Evolutionary conservation across 2,113 vertebrate genomes (phyloP).

Genomic region (Nerophis ophidion): DNA sequence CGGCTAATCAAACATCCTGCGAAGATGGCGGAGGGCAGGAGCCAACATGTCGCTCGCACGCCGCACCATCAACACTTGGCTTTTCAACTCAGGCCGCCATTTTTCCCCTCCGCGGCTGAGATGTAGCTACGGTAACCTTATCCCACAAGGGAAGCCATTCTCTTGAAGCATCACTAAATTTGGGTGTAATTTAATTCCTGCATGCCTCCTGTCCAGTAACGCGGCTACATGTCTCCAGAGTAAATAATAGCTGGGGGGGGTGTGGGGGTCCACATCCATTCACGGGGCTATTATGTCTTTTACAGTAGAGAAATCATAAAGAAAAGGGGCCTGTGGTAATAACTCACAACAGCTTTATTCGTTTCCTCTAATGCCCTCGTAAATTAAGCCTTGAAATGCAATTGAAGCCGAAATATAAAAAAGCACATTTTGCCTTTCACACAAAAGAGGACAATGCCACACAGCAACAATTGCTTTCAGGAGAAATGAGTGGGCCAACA

Average conservation of each 20-base stretch:
- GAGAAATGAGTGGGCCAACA: too few species aligned
- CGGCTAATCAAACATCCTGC: conserved; percentile 48
- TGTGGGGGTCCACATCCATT: conserved; percentile 27
- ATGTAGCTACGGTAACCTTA: conserved; percentile 55
- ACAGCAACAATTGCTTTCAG: too few species aligned
- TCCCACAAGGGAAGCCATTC: conserved; percentile 68
- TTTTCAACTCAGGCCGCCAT: conserved; percentile 43
- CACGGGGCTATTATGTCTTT: conserved; percentile 50
- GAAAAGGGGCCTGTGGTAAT: conserved; percentile 24
- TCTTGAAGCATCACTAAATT: conserved; percentile 67
- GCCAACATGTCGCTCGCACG: conserved; percentile 42
- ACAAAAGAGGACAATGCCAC: too few species aligned
- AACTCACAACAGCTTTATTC: conserved; percentile 51
- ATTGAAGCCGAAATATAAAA: conserved; percentile 30
- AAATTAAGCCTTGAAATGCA: conserved; percentile 48
- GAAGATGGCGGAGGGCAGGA: conserved; percentile 27
- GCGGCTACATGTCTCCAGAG: conserved; percentile 50
- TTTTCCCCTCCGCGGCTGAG: conserved; percentile 42
- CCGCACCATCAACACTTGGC: conserved; percentile 33
- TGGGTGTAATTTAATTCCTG: conserved; percentile 65
- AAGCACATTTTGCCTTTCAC: not conserved
- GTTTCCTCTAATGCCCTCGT: conserved; percentile 37
- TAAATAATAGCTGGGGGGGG: conserved; percentile 59
- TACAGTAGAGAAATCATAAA: conserved; percentile 62
- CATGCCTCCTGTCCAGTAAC: conserved; percentile 60